phyloP scores from a whole-genome alignment of 2,797 vertebrate genomes.

The Sarcoramphus papa region DNA sequence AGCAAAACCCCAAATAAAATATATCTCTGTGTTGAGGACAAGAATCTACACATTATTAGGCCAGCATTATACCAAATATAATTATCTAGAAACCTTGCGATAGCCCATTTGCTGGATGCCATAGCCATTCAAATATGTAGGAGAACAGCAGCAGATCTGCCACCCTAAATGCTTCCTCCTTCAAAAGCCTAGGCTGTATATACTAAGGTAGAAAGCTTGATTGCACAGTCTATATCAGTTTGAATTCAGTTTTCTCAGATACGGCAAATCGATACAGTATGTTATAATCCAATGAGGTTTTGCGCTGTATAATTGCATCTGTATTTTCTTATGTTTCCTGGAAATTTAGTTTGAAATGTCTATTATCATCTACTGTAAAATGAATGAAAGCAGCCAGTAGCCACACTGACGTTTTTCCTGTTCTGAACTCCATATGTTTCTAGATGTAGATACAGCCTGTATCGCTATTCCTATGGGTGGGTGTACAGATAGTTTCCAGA shows the following conservation, averaged over 20 bases:
- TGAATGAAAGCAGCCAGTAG: not conserved
- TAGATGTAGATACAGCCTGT: not conserved
- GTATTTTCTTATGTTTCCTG: not conserved
- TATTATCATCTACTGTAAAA: not conserved
- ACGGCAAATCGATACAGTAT: not conserved
- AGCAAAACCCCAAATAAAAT: not conserved
- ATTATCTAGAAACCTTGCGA: not conserved
- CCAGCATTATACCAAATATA: not conserved
- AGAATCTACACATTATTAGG: not conserved
- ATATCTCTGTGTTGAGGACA: not conserved
- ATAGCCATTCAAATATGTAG: rapidly evolving
- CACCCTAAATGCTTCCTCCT: not conserved
- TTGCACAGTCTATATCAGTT: not conserved
- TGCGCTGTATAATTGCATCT: not conserved
- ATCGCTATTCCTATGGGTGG: rapidly evolving
- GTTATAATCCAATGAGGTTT: not conserved
- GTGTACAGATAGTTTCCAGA: not conserved
- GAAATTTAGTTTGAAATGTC: not conserved
- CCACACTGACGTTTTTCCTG: not conserved
- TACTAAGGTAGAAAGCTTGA: not conserved
- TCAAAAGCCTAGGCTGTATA: not conserved
- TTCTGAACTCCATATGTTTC: not conserved
- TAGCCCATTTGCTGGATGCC: not conserved
- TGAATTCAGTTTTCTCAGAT: not conserved
- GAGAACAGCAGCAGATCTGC: not conserved